These are phyloP conservation scores for Lypha dubia DNA, from an alignment of 2,888 invertebrate species.

Conservation along the genomic window DNA sequence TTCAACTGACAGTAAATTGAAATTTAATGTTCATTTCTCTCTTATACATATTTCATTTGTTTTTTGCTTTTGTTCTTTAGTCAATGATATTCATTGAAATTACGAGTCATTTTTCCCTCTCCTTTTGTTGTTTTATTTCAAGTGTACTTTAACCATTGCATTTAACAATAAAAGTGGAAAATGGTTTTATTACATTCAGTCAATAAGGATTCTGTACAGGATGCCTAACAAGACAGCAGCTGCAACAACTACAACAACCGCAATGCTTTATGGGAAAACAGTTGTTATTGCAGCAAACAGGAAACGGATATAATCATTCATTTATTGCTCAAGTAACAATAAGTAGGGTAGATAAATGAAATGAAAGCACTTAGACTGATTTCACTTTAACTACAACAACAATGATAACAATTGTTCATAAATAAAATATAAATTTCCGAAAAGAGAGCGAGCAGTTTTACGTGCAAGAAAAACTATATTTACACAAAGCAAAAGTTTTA, in stretches of 20 bases:
- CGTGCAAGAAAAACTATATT: too few species aligned
- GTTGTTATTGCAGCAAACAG: constrained; percentile 52
- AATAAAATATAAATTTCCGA: neutral
- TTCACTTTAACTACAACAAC: neutral
- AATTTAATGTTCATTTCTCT: constrained; percentile 57
- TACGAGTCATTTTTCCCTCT: neutral
- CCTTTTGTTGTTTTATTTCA: constrained; percentile 4
- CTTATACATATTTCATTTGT: constrained; percentile 1
- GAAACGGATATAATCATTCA: constrained; percentile 65
- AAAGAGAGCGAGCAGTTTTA: constrained; percentile 8
- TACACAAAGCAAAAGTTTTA: constrained; percentile 3
- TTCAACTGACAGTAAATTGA: constrained; percentile 54
- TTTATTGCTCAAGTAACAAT: constrained; percentile 51
- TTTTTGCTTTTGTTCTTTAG: constrained; percentile 5
- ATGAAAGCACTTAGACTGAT: constrained; percentile 36
- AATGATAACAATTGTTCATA: neutral
- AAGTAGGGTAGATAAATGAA: constrained; percentile 48
- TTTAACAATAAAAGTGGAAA: constrained; percentile 63
- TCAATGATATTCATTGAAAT: constrained; percentile 21
- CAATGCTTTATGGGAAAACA: constrained; percentile 42
- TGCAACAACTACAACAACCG: neutral
- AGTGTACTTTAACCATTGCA: constrained; percentile 40
- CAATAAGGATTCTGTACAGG: constrained; percentile 58
- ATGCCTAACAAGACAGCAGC: constrained; percentile 40
- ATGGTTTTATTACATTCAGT: constrained; percentile 56